phyloP scores from a whole-genome alignment of 1,140 invertebrate species.

The Lamellibrachia luymesi region DNA sequence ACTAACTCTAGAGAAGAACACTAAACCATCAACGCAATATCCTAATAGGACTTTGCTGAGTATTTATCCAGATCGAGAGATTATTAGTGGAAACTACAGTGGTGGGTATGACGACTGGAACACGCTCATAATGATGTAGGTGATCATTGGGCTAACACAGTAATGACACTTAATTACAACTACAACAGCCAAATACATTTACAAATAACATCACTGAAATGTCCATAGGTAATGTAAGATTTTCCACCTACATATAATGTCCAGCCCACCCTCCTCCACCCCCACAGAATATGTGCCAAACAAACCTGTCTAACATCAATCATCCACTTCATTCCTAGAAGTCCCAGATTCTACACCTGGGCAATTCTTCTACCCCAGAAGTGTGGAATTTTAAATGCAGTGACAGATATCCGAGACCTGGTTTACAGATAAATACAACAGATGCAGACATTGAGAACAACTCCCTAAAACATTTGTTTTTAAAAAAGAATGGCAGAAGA shows the following conservation, averaged over 20 bases:
- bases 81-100: background rate
- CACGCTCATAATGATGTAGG: background rate
- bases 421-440: background rate
- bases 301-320: background rate
- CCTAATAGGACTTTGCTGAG: too few species aligned
- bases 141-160: background rate
- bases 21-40: too few species aligned
- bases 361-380: background rate
- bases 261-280: background rate
- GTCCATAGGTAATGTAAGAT: background rate
- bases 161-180: background rate
- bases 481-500: too few species aligned
- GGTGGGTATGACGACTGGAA: background rate
- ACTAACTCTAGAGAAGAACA: too few species aligned
- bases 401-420: background rate
- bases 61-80: too few species aligned
- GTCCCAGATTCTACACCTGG: background rate
- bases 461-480: background rate
- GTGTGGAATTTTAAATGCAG: background rate
- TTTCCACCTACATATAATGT: background rate
- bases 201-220: background rate
- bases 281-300: background rate
- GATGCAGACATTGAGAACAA: background rate
- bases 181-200: background rate
- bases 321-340: background rate